Evolutionary conservation across 2,797 vertebrate genomes (phyloP).

Genomic region (Pteronotus mesoamericanus): DNA sequence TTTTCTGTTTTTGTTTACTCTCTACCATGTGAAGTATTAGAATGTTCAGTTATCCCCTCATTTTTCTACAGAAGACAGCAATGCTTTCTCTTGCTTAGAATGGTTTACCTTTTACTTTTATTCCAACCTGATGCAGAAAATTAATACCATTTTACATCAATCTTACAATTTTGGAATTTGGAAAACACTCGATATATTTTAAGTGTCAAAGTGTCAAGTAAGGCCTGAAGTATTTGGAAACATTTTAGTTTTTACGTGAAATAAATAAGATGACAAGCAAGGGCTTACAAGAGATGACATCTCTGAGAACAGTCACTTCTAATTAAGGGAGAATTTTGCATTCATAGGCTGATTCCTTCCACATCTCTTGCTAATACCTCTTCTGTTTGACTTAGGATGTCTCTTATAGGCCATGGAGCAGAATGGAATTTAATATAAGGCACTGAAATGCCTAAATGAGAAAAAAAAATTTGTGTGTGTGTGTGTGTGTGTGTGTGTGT

Average conservation of each 20-base stretch:
- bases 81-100: neutral
- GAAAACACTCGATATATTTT: conserved; percentile 15
- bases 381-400: neutral
- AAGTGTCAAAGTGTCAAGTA: neutral
- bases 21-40: neutral
- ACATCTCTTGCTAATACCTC: neutral
- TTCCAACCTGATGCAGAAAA: neutral
- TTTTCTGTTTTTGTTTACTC: neutral
- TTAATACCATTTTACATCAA: conserved; percentile 42
- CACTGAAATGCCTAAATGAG: neutral
- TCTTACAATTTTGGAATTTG: conserved; percentile 39
- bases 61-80: neutral
- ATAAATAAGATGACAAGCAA: conserved; percentile 5
- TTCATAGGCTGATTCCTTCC: neutral
- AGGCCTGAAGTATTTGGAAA: conserved; percentile 11
- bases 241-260: conserved; percentile 6
- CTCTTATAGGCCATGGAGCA: neutral
- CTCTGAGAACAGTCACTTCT: neutral
- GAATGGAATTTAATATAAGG: neutral
- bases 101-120: conserved; percentile 9
- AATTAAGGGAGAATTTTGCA: neutral
- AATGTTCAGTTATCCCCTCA: neutral
- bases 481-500: neutral
- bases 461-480: neutral
- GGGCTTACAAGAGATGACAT: neutral